A percentile compares a stretch with the other conserved stretches of the same genome.
These are phyloP conservation scores for Amyelois transitella DNA, from an alignment of 1,140 invertebrate genomes.

Conservation along the genomic window DNA sequence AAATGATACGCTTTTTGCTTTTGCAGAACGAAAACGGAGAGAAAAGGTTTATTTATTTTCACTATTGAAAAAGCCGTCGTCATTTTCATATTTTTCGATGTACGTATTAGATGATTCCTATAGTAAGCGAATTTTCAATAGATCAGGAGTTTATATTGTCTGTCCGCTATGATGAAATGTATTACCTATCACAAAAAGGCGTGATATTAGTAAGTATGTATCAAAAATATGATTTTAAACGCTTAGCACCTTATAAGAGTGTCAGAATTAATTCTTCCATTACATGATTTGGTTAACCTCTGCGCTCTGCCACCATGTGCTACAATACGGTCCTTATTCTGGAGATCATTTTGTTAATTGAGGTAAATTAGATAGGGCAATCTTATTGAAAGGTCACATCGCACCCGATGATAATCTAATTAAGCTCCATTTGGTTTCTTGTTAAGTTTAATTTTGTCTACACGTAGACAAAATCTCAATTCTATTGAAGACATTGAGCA, in stretches of 20 bases:
- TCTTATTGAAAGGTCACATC: slow-evolving; percentile 9
- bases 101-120: no score
- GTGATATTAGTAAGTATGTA: no score
- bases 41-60: background rate
- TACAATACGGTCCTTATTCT: slow-evolving; percentile 15
- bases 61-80: background rate
- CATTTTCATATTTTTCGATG: background rate
- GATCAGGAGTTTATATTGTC: no score
- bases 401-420: background rate
- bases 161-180: no score
- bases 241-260: no score
- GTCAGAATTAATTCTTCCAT: no score
- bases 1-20: background rate
- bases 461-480: background rate
- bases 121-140: no score
- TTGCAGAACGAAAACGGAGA: background rate
- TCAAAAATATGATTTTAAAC: no score
- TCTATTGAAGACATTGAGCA: background rate
- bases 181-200: background rate
- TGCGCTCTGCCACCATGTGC: background rate
- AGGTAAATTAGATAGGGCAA: slow-evolving; percentile 43
- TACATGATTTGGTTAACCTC: slow-evolving; percentile 56
- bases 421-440: background rate
- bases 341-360: slow-evolving; percentile 50
- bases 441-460: background rate